Evolutionary conservation across 1,140 invertebrate species (phyloP).

Genomic region (Tetramorium alpestre): DNA sequence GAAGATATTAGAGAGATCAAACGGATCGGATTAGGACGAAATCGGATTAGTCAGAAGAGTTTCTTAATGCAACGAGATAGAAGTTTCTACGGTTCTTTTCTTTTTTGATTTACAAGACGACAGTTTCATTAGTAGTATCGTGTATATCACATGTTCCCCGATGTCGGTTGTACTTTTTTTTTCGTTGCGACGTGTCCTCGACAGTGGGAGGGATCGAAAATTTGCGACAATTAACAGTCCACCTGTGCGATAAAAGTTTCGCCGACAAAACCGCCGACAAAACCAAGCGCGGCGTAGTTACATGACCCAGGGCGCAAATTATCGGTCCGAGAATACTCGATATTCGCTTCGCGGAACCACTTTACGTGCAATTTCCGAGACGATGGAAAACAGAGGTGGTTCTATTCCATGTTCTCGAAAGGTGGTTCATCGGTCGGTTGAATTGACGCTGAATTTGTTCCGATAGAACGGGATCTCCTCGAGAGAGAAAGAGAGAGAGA

Average conservation of each 20-base stretch:
- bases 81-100: background rate
- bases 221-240: background rate
- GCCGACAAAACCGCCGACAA: background rate
- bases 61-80: background rate
- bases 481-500: background rate
- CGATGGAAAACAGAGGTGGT: constrained; percentile 6
- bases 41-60: constrained; percentile 12
- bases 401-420: background rate
- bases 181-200: background rate
- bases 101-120: background rate
- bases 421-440: background rate
- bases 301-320: constrained; percentile 17
- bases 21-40: constrained; percentile 35
- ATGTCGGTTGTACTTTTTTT: background rate
- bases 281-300: background rate
- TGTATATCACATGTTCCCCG: background rate
- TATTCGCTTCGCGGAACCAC: constrained; percentile 27
- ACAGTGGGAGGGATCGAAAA: background rate
- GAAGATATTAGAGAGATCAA: constrained; percentile 40
- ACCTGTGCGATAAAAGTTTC: constrained; percentile 29
- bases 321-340: constrained; percentile 19
- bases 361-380: constrained; percentile 42
- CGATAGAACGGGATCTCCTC: background rate
- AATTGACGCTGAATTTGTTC: background rate
- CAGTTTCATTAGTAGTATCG: constrained; percentile 6